phyloP scores from a whole-genome alignment of 2,797 vertebrate genomes.

The Gastrophryne carolinensis region DNA sequence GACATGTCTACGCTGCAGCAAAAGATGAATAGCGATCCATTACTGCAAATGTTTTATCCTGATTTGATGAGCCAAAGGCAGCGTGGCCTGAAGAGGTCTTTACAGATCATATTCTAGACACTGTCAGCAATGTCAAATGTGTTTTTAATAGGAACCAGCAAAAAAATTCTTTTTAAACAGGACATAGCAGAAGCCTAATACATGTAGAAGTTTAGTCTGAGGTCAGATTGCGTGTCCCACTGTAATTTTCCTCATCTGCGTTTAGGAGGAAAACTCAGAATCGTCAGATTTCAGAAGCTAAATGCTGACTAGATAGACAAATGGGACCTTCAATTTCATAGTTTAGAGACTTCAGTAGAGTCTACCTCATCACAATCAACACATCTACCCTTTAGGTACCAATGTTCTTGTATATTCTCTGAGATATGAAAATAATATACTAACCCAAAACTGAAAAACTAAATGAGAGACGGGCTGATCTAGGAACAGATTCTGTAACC shows the following conservation, averaged over 20 bases:
- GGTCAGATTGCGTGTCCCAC: neutral
- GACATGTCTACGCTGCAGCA: neutral
- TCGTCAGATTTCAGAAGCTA: neutral
- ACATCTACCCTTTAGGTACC: no score
- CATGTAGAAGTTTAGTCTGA: conserved; percentile 15
- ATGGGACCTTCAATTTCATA: neutral
- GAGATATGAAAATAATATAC: no score
- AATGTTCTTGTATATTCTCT: no score
- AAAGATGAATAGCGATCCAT: neutral
- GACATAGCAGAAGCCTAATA: neutral
- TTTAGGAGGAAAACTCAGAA: neutral
- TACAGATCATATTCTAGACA: conserved; percentile 24
- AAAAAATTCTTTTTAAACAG: neutral
- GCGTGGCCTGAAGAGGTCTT: neutral
- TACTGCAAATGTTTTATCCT: conserved; percentile 6
- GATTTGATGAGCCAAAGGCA: conserved; percentile 21
- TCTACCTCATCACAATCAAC: no score
- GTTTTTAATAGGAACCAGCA: conserved; percentile 17
- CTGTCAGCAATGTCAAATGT: neutral
- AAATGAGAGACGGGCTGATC: no score
- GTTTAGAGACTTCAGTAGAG: no score
- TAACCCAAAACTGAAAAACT: no score
- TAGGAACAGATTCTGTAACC: no score
- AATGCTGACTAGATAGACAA: neutral
- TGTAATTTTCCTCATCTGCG: neutral